Evolutionary conservation across 2,888 invertebrate species (phyloP), one percentile per base, ranked within the genome.

Genomic region (Palloptera scutellata): DNA sequence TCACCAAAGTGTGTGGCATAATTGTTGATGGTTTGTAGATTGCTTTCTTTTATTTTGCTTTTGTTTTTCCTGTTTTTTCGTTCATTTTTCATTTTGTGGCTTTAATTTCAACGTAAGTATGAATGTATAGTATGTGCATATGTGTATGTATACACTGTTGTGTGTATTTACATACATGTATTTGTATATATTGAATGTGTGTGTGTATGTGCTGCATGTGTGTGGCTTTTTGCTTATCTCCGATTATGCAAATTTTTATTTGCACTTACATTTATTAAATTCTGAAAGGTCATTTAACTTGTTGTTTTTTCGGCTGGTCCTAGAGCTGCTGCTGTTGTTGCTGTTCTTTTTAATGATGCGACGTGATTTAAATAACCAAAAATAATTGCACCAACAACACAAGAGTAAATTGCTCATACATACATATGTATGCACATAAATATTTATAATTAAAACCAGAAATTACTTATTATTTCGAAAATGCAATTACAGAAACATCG

Each of bases 211-310:
- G 6, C 6, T 30, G 30, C 2, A 30, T 30, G 30, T 30, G 12
- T 48, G 15, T 4, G n/a, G 30, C 3, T 6, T 30, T 8, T 15
- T 13, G 48, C 48, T 48, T 48, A 48, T 48, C 48, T 48, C 9
- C 48, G 48, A 48, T 48, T 48, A 48, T 48, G 48, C 48, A 48
- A 48, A 48, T 48, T 48, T 48, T 13, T 48, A 48, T 48, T 48
- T 48, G 48, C 48, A 48, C 48, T 48, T 15, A 48, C 48, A 48
- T 48, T 48, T 48, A 48, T 48, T 48, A 48, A 6, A 48, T 48
- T 48, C 48, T 48, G 48, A 48, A 48, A 48, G 48, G 13, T 48
- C 48, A 48, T 48, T 48, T 48, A 13, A 48, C 48, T 13, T 48
- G 48, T 48, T 8, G 48, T 48, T 45, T 45, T 45, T 45, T 45